Evolutionary conservation across 2,888 invertebrate species (phyloP).

Genomic region (Brenthis hecate): DNA sequence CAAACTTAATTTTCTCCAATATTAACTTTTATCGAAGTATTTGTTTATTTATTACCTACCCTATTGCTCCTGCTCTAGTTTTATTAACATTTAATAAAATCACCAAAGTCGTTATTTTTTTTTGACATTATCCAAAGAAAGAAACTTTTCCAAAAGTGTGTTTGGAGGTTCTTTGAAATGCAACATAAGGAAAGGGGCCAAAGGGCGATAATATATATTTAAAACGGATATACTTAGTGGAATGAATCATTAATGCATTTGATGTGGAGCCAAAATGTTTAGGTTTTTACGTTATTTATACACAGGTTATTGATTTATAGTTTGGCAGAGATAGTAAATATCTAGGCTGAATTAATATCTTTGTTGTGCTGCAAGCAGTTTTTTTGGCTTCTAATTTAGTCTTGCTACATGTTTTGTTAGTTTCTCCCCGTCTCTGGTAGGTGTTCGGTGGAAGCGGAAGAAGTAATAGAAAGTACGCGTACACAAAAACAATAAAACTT

Average conservation of each 20-base stretch:
- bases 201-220: slow-evolving; percentile 19
- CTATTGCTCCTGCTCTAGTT: too few relatives aligned
- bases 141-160: too few relatives aligned
- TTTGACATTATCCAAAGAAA: too few relatives aligned
- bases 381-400: too few relatives aligned
- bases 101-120: too few relatives aligned
- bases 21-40: too few relatives aligned
- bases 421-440: too few relatives aligned
- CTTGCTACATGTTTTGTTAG: too few relatives aligned
- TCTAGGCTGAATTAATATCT: slow-evolving; percentile 27
- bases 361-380: not conserved
- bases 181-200: not conserved
- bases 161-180: not conserved
- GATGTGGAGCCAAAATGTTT: slow-evolving; percentile 42
- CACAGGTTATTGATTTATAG: slow-evolving; percentile 37
- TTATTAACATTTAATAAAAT: too few relatives aligned
- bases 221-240: slow-evolving; percentile 43
- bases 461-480: not conserved
- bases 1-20: too few relatives aligned
- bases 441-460: not conserved
- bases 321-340: slow-evolving; percentile 32
- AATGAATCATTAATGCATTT: slow-evolving; percentile 53
- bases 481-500: slow-evolving; percentile 7
- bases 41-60: too few relatives aligned
- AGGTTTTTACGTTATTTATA: slow-evolving; percentile 38